These are phyloP conservation scores for Zeuzera pyrina DNA, from an alignment of 2,888 invertebrate species.

Conservation along the genomic window DNA sequence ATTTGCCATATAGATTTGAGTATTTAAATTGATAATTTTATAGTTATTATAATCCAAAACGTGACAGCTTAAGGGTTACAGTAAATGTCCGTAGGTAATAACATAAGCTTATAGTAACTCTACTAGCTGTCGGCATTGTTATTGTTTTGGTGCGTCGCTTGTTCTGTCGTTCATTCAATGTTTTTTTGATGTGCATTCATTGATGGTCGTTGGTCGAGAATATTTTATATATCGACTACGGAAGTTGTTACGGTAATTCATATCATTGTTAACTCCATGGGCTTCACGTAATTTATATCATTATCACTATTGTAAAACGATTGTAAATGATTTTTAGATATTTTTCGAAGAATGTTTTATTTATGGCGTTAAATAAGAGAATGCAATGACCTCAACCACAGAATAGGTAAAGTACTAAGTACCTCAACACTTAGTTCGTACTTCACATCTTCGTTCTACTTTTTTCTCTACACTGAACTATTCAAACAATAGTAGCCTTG, in stretches of 20 bases:
- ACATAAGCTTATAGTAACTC: too few relatives aligned
- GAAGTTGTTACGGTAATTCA: conserved; percentile 35
- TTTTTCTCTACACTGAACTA: conserved; percentile 23
- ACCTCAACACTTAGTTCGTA: too few relatives aligned
- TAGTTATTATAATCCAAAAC: too few relatives aligned
- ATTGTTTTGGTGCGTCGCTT: conserved; percentile 53
- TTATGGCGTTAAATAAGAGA: too few relatives aligned
- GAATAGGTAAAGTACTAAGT: too few relatives aligned
- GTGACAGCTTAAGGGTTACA: too few relatives aligned
- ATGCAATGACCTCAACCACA: too few relatives aligned
- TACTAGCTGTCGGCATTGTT: conserved; percentile 36
- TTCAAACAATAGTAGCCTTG: conserved; percentile 44
- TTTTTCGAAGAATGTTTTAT: too few relatives aligned
- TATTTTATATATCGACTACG: conserved; percentile 23
- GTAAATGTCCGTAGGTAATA: too few relatives aligned
- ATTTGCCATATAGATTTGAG: too few relatives aligned
- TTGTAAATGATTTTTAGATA: not conserved
- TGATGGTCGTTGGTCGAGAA: conserved; percentile 29
- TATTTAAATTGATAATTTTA: too few relatives aligned
- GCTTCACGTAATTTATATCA: not conserved
- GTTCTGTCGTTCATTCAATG: conserved; percentile 38
- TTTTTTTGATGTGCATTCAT: conserved; percentile 34
- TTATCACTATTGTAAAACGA: not conserved
- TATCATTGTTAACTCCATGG: too few relatives aligned
- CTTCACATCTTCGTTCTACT: conserved; percentile 14